phyloP scores from a whole-genome alignment of 2,888 invertebrate species.

The Corythucha ciliata region DNA sequence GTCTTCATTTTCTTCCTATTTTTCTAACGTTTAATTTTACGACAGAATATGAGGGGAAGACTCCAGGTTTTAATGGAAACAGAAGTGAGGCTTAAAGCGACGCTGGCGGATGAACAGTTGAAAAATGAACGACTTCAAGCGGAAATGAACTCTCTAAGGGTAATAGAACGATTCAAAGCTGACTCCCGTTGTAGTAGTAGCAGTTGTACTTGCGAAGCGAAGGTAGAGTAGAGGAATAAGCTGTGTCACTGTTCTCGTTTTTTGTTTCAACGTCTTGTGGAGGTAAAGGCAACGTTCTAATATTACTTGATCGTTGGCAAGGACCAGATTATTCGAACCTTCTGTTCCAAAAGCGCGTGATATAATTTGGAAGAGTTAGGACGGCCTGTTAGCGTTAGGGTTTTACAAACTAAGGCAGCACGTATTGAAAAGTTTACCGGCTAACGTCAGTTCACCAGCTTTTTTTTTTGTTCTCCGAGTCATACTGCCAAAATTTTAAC shows the following conservation, averaged over 20 bases:
- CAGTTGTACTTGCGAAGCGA: slow-evolving; percentile 13
- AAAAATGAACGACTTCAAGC: slow-evolving; percentile 46
- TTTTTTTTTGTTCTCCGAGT: too few species aligned
- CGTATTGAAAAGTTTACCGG: too few species aligned
- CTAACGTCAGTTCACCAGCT: too few species aligned
- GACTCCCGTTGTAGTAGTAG: slow-evolving; percentile 28
- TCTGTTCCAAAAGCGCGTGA: too few species aligned
- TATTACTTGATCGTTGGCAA: too few species aligned
- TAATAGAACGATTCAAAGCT: slow-evolving; percentile 27
- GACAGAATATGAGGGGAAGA: slow-evolving; percentile 38
- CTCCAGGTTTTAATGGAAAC: slow-evolving; percentile 55
- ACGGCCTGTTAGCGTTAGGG: too few species aligned
- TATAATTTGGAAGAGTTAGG: too few species aligned
- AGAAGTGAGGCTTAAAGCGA: slow-evolving; percentile 53
- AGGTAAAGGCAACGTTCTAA: too few species aligned
- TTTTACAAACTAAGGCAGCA: too few species aligned
- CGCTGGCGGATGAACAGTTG: slow-evolving; percentile 48
- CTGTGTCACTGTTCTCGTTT: not conserved
- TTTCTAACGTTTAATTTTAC: slow-evolving; percentile 14
- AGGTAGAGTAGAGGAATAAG: slow-evolving; percentile 18
- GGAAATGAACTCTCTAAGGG: slow-evolving; percentile 38
- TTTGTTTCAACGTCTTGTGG: too few species aligned
- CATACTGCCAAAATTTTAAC: too few species aligned
- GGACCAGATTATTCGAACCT: too few species aligned
- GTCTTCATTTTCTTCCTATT: not conserved